Evolutionary conservation across 2,797 vertebrate genomes (phyloP), one percentile per base, ranked within the genome.

Genomic region (Rhabdomys pumilio): DNA sequence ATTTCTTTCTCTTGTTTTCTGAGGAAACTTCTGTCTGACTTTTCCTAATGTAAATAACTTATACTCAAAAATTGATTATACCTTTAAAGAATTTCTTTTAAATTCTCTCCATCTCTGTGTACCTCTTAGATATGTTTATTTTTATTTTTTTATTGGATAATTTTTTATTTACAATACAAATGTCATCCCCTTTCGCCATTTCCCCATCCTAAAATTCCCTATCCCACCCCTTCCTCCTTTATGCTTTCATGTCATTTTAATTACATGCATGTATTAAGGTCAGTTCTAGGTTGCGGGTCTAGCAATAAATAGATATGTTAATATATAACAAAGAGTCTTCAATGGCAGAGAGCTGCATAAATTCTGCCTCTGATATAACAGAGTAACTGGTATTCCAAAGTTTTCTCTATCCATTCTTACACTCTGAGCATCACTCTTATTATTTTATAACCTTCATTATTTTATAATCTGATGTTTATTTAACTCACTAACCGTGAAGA

Each of bases 61-160:
- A 41, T 24, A 65, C 8, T 7, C 24, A 75, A 8, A 61, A n/a
- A 12, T 80, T 79, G 80, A 14, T 72, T 47, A 19, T 89, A 19
- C 44, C 6, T 76, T 57, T 75, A 63, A 90, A 61, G 12, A 65
- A 87, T 69, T 38, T 11, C 41, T 31, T 85, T 75, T n/a, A 1
- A 41, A 6, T 15, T 55, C 75, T 26, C 10, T 1, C 4, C 55
- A 20, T 72, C 3, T 0, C 2, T 19, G 8, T 1, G 0, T 26
- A 83, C 1, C 11, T 17, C 0, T 34, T 14, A 57, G 6, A 80
- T 20, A 65, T 3, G 7, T 31, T 83, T 50, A 11, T 50, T 50
- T 50, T 50, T 50, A 11, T 11, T 11, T 50, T 50, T 50, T 50
- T 11, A 50, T 50, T 50, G 50, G 50, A 50, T 50, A 50, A 11